phyloP scores from a whole-genome alignment of 1,140 invertebrate species.

The Sminthurinus signatus region DNA sequence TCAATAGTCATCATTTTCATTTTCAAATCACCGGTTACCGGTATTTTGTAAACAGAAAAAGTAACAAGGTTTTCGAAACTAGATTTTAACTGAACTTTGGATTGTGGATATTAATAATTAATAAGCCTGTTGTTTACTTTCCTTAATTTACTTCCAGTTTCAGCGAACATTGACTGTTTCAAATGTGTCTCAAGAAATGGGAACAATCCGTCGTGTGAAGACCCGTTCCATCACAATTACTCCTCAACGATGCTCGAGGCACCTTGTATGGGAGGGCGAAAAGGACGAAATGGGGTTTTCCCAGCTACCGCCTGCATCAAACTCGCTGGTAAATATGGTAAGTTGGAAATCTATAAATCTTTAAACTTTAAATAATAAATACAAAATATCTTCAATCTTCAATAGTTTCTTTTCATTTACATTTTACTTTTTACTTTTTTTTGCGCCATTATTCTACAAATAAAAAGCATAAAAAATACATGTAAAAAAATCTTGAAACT shows the following conservation, averaged over 20 bases:
- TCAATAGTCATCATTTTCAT: too few species aligned
- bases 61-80: too few species aligned
- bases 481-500: background rate
- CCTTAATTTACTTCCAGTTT: constrained; percentile 32
- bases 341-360: constrained; percentile 33
- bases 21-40: too few species aligned
- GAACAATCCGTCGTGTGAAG: constrained; percentile 46
- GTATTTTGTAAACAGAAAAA: too few species aligned
- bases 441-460: background rate
- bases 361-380: background rate
- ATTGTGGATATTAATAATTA: too few species aligned
- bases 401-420: background rate
- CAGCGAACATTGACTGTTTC: constrained; percentile 36
- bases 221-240: constrained; percentile 93
- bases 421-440: background rate
- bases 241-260: constrained; percentile 74
- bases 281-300: constrained; percentile 84
- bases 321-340: constrained; percentile 77
- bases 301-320: constrained; percentile 96
- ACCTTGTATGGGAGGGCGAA: constrained; percentile 87
- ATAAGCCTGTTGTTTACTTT: too few species aligned
- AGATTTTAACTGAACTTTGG: too few species aligned
- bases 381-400: background rate
- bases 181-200: constrained; percentile 39
- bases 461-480: background rate